Evolutionary conservation across 2,888 invertebrate genomes (phyloP), one percentile per base, ranked within the genome.

Genomic region (Plemyria rubiginata): DNA sequence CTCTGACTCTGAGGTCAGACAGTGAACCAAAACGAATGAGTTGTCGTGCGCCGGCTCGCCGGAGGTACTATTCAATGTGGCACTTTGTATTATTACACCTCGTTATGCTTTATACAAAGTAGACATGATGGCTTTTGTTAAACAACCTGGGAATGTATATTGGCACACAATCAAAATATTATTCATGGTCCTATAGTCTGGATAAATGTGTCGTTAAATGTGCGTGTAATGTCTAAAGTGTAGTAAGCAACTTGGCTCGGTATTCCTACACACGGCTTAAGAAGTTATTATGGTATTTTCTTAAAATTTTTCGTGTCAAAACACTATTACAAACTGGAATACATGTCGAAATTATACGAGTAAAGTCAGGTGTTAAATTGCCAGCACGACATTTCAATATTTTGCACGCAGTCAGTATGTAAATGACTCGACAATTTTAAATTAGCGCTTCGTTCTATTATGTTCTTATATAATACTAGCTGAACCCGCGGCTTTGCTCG

Each of bases 21-120:
- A 32, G 49, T 53, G 52, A 60, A 54, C 51, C 48, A 50, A 46
- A 62, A 51, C 41, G 50, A 56, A 51, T 60, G 46, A 50, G 15
- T 56, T 60, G 62, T 54, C 48, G 53, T 50, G 38, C 51, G 50
- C 41, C 58, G 46, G 1, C 1, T 3, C 22, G n/a, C n/a, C n/a
- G n/a, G n/a, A n/a, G n/a, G n/a, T 62, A 57, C 45, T 61, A 36
- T 61, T 63, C 51, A 60, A 62, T 67, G 62, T 57, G 41, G 28
- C 54, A 52, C 54, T 53, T 54, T 53, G 59, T 64, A 43, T 52
- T 64, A 43, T 52, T 51, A 46, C 51, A 55, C 46, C 29, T 56
- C 36, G 57, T 46, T 62, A 41, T 15, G 28, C 6, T 51, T 28
- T 12, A 32, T 58, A 58, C 61, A 41, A 61, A 51, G 45, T 16